Conservation (phyloP, 2,113 vertebrate species). For the Glaucomys volans region DNA sequence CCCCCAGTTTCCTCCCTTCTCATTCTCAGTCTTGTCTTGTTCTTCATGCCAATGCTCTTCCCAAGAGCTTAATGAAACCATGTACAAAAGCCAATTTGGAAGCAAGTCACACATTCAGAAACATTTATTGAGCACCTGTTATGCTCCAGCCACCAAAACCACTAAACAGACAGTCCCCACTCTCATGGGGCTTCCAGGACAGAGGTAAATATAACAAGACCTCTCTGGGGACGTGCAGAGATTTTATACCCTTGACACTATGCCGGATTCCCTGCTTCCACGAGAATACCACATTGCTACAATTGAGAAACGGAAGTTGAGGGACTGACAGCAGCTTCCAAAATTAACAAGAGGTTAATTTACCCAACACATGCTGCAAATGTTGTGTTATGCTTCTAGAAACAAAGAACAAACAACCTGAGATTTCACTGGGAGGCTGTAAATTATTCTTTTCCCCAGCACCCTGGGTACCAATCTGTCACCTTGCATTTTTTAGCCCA, state of each 20-base stretch:
- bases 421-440: conserved; percentile 56
- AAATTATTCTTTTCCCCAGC: conserved; percentile 62
- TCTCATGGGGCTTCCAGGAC: neutral
- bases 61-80: neutral
- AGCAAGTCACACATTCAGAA: neutral
- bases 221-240: neutral
- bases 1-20: neutral
- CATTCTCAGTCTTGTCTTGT: neutral
- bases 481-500: conserved; percentile 51
- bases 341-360: conserved; percentile 64
- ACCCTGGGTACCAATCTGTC: conserved; percentile 67
- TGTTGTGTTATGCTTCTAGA: conserved; percentile 63
- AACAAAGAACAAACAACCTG: conserved; percentile 55
- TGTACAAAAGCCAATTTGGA: neutral
- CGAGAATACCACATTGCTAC: fast-evolving
- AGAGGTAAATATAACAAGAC: neutral
- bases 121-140: neutral
- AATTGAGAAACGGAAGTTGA: neutral
- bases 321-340: conserved; percentile 37
- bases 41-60: neutral
- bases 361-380: conserved; percentile 36
- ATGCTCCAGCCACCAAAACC: neutral
- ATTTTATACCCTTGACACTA: neutral
- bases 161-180: neutral
- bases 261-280: neutral